A percentile compares a stretch with the other conserved stretches of the same genome.
These are phyloP conservation scores for Drymodes brunneopygia DNA, from an alignment of 2,113 vertebrate species.

Conservation along the genomic window DNA sequence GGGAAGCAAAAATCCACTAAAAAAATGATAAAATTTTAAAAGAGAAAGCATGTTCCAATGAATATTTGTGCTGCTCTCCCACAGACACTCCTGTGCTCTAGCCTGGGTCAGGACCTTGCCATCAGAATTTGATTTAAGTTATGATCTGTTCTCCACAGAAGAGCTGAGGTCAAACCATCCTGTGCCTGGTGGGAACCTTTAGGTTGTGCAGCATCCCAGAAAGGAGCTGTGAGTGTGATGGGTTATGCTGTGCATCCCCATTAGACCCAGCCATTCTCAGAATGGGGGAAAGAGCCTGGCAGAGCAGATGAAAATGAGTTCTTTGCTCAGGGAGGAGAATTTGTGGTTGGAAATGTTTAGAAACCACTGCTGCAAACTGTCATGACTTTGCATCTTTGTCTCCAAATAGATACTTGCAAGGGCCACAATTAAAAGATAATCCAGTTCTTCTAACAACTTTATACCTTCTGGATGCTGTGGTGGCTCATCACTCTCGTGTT, in stretches of 20 bases:
- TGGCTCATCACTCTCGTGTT: neutral
- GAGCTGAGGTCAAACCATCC: neutral
- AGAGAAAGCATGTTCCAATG: neutral
- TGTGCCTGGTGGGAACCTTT: neutral
- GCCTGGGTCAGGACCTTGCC: neutral
- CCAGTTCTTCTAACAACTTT: neutral
- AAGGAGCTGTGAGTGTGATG: neutral
- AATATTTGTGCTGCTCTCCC: neutral
- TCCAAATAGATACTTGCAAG: neutral
- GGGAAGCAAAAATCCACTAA: neutral
- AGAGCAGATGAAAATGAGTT: neutral
- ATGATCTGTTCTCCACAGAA: neutral
- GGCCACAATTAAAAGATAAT: neutral
- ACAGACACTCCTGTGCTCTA: accelerated
- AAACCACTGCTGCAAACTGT: neutral
- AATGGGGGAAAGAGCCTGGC: neutral
- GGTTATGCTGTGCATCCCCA: neutral
- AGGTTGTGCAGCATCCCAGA: neutral
- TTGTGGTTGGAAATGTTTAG: neutral
- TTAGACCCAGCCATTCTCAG: neutral
- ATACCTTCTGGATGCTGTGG: neutral
- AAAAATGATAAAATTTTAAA: neutral
- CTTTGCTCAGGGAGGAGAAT: neutral
- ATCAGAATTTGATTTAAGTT: neutral
- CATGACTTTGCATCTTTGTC: neutral